Percentiles rank a stretch among this genome's conserved stretches.
phyloP scores from a whole-genome alignment of 2,797 vertebrate species.

The Scarus forsteni region DNA sequence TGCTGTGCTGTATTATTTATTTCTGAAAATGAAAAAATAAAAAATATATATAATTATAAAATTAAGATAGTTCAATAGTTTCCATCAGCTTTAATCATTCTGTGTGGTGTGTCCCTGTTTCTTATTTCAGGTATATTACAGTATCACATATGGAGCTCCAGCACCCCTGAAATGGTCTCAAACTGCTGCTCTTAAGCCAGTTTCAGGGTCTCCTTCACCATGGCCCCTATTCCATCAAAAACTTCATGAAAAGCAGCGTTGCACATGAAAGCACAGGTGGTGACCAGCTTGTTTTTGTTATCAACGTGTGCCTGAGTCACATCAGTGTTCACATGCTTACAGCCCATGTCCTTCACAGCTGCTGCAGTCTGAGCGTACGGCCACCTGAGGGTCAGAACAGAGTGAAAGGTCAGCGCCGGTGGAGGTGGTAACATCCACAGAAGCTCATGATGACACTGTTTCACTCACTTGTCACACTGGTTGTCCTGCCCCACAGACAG shows the following conservation, averaged over 20 bases:
- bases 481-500: slow-evolving; percentile 93
- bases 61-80: too few relatives aligned
- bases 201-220: slow-evolving; percentile 87
- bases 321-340: slow-evolving; percentile 87
- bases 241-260: slow-evolving; percentile 87
- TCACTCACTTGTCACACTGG: slow-evolving; percentile 82
- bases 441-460: neutral
- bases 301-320: slow-evolving; percentile 87
- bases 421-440: too few relatives aligned
- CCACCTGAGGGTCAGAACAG: slow-evolving; percentile 77
- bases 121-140: too few relatives aligned
- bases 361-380: slow-evolving; percentile 84
- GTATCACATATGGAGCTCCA: too few relatives aligned
- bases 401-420: neutral
- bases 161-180: too few relatives aligned
- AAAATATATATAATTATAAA: too few relatives aligned
- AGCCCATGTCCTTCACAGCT: slow-evolving; percentile 84
- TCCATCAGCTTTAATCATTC: too few relatives aligned
- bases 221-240: slow-evolving; percentile 86
- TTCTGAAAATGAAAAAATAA: too few relatives aligned
- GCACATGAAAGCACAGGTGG: slow-evolving; percentile 90
- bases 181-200: slow-evolving; percentile 71
- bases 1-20: too few relatives aligned
- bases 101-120: too few relatives aligned
- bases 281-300: slow-evolving; percentile 88